Evolutionary conservation across 2,888 invertebrate species (phyloP).

Genomic region (Drosophila greeni): DNA sequence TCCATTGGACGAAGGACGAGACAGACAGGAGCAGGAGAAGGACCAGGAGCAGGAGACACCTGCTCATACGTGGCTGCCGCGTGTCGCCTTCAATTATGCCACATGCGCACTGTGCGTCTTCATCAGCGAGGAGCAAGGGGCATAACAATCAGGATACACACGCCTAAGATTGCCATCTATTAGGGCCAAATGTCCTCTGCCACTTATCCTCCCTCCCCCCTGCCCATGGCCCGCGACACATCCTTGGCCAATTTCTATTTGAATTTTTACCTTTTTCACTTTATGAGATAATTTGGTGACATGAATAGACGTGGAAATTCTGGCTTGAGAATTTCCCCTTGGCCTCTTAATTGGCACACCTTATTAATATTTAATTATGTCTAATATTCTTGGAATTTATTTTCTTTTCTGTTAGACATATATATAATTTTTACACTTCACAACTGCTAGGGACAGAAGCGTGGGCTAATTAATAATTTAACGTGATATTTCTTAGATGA

Average conservation of each 20-base stretch:
- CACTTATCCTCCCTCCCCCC: conserved; percentile 1
- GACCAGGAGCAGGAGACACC: conserved; percentile 3
- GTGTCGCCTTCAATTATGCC: conserved; percentile 72
- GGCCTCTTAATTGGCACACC: conserved; percentile 62
- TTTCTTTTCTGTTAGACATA: background rate
- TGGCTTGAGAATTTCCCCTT: conserved; percentile 3
- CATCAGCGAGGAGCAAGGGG: conserved; percentile 31
- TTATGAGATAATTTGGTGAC: conserved; percentile 64
- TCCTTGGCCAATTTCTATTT: conserved; percentile 32
- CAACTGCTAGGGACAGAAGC: background rate
- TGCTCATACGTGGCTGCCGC: conserved; percentile 53
- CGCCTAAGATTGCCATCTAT: conserved; percentile 47
- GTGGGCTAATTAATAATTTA: conserved; percentile 47
- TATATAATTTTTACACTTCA: conserved; percentile 12
- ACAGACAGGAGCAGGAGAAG: conserved; percentile 7
- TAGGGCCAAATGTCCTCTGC: conserved; percentile 35
- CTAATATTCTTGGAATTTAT: conserved; percentile 34
- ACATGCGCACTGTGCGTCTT: conserved; percentile 62
- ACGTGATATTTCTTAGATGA: conserved; percentile 4
- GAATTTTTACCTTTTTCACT: conserved; percentile 67
- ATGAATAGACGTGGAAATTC: conserved; percentile 56
- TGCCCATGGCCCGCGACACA: background rate
- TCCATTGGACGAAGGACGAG: conserved; percentile 48
- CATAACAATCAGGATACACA: conserved; percentile 61
- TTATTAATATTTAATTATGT: conserved; percentile 71